Conservation (phyloP, 2,888 invertebrate genomes). For the Branchellion lobata region DNA sequence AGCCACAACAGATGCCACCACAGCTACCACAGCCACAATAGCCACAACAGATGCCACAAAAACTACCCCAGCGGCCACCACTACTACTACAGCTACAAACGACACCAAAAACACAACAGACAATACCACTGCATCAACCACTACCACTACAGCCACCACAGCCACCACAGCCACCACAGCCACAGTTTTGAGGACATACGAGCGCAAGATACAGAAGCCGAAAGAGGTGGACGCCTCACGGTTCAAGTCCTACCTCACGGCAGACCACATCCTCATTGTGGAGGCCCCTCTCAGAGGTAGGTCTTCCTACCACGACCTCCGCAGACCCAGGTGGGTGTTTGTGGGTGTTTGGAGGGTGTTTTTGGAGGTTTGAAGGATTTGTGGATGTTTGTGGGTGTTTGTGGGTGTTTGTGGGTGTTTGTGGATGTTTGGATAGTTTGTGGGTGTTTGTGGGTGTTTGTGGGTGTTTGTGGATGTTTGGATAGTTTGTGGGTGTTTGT, state of each 20-base stretch:
- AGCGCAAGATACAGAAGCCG: conserved; percentile 51
- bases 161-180: neutral
- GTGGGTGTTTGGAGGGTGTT: neutral
- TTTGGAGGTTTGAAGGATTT: neutral
- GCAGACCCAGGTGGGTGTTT: conserved; percentile 22
- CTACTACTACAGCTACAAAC: too few relatives aligned
- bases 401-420: too few relatives aligned
- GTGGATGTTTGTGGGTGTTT: too few relatives aligned
- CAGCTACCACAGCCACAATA: too few relatives aligned
- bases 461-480: too few relatives aligned
- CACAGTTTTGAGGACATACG: conserved; percentile 43
- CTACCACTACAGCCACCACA: neutral
- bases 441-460: too few relatives aligned
- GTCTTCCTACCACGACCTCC: conserved; percentile 38
- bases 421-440: too few relatives aligned
- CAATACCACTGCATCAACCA: neutral
- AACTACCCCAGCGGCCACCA: too few relatives aligned
- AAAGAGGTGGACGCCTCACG: conserved; percentile 50
- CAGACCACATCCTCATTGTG: conserved; percentile 51
- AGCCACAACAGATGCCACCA: too few relatives aligned
- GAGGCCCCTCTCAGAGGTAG: conserved; percentile 49
- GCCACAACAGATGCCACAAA: too few relatives aligned
- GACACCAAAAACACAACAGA: too few relatives aligned
- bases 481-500: too few relatives aligned
- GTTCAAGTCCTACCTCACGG: conserved; percentile 50